Evolutionary conservation across 1,140 invertebrate genomes (phyloP).

Genomic region (Drosophila tristis): DNA sequence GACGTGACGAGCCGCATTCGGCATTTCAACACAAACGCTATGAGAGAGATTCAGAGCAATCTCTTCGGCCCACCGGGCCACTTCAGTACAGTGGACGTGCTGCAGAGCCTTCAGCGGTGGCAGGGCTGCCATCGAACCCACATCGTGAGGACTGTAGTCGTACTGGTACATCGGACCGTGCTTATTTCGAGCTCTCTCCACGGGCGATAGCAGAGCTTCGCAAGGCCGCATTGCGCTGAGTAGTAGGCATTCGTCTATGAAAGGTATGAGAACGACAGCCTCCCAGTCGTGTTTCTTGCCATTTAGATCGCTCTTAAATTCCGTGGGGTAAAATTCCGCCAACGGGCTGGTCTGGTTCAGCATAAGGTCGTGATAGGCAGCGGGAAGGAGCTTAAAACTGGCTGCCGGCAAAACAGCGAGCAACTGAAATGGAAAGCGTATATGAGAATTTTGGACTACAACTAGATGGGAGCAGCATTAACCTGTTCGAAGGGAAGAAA

Average conservation of each 20-base stretch:
- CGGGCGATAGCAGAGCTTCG: slow-evolving; percentile 88
- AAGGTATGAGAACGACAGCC: slow-evolving; percentile 97
- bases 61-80: slow-evolving; percentile 86
- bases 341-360: slow-evolving; percentile 92
- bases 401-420: slow-evolving; percentile 96
- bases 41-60: slow-evolving; percentile 87
- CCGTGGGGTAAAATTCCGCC: slow-evolving; percentile 94
- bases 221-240: slow-evolving; percentile 91
- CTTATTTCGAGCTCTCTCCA: slow-evolving; percentile 91
- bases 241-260: slow-evolving; percentile 94
- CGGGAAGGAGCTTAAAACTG: slow-evolving; percentile 91
- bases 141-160: slow-evolving; percentile 84
- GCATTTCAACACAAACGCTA: slow-evolving; percentile 90
- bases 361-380: slow-evolving; percentile 93
- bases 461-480: rapidly evolving
- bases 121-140: slow-evolving; percentile 39
- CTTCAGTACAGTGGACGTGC: slow-evolving; percentile 77
- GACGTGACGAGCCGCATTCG: slow-evolving; percentile 88
- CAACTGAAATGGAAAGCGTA: slow-evolving; percentile 85
- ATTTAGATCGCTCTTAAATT: slow-evolving; percentile 96
- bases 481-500: slow-evolving; percentile 97
- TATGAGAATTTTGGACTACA: no score
- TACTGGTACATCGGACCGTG: slow-evolving; percentile 95
- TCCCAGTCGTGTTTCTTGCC: slow-evolving; percentile 99
- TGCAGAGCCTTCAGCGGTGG: slow-evolving; percentile 56